Conservation (phyloP, 1,140 invertebrate species). For the Drosophila lacteicornis region DNA sequence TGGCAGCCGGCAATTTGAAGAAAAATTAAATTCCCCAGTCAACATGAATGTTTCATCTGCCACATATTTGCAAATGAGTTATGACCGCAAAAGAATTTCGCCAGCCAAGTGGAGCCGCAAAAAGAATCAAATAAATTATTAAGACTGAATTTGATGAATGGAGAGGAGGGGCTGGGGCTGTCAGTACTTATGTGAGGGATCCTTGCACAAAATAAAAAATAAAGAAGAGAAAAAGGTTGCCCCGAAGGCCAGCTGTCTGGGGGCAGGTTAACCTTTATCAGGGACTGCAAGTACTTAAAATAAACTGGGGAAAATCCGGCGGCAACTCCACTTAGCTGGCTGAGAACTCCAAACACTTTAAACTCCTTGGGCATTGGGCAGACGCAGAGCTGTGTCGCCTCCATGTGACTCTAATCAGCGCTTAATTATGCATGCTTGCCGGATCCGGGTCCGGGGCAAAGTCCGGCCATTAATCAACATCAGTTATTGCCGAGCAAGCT, state of each 20-base stretch:
- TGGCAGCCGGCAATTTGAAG: slow-evolving; percentile 34
- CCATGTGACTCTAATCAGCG: slow-evolving; percentile 60
- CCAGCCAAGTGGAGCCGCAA: slow-evolving; percentile 11
- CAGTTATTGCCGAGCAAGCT: slow-evolving; percentile 62
- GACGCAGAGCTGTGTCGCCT: slow-evolving; percentile 7
- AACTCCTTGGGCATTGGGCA: slow-evolving; percentile 10
- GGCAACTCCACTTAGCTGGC: slow-evolving; percentile 25
- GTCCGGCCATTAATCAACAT: slow-evolving; percentile 63
- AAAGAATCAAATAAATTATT: slow-evolving; percentile 41
- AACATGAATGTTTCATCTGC: slow-evolving; percentile 45
- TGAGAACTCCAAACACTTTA: background rate
- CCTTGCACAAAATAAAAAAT: background rate
- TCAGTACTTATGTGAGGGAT: slow-evolving; percentile 17
- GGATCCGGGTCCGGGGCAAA: slow-evolving; percentile 22
- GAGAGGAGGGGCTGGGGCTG: slow-evolving; percentile 4
- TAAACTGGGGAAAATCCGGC: slow-evolving; percentile 15
- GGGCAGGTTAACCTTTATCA: slow-evolving; percentile 14
- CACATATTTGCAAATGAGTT: slow-evolving; percentile 55
- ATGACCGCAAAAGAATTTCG: slow-evolving; percentile 49
- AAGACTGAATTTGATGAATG: slow-evolving; percentile 40
- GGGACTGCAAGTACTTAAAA: slow-evolving; percentile 9
- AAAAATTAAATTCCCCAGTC: slow-evolving; percentile 51
- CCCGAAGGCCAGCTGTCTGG: background rate
- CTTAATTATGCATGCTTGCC: slow-evolving; percentile 61
- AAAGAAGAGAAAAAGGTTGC: slow-evolving; percentile 9